These are phyloP conservation scores for Campoletis sonorensis DNA, from an alignment of 1,140 invertebrate genomes.

Conservation along the genomic window DNA sequence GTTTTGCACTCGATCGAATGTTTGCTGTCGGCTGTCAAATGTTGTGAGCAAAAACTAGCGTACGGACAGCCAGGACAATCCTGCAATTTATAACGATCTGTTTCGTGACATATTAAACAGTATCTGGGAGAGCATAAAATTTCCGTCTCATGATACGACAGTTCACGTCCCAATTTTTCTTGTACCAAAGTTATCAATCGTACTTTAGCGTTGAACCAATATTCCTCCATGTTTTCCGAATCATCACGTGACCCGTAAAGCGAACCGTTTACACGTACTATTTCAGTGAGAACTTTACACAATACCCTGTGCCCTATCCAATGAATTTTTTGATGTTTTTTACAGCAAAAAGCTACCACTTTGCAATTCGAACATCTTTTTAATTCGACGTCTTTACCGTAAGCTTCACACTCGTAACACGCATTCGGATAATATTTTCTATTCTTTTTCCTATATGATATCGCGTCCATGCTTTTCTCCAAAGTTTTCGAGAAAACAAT, in stretches of 20 bases:
- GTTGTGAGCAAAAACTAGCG: too few relatives aligned
- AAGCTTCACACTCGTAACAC: constrained; percentile 35
- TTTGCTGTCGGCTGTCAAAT: too few relatives aligned
- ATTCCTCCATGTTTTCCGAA: constrained; percentile 8
- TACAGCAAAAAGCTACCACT: constrained; percentile 34
- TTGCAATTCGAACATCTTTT: constrained; percentile 41
- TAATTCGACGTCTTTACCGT: constrained; percentile 17
- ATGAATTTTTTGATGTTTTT: constrained; percentile 36
- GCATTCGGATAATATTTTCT: constrained; percentile 39
- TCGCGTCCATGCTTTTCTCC: too few relatives aligned
- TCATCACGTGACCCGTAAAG: too few relatives aligned
- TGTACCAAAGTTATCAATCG: constrained; percentile 29
- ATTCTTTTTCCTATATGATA: not conserved
- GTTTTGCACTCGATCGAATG: too few relatives aligned
- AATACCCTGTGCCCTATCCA: constrained; percentile 35
- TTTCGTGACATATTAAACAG: constrained; percentile 31
- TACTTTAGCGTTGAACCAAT: constrained; percentile 7
- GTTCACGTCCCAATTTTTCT: constrained; percentile 30
- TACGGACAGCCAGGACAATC: too few relatives aligned
- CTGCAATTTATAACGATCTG: constrained; percentile 5
- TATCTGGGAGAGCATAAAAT: constrained; percentile 39
- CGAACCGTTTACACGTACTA: not conserved
- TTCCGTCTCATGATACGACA: constrained; percentile 31
- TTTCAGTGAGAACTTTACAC: constrained; percentile 14
- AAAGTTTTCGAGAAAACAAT: too few relatives aligned